These are phyloP conservation scores for Entelurus aequoreus DNA, from an alignment of 2,113 vertebrate genomes.

Conservation along the genomic window DNA sequence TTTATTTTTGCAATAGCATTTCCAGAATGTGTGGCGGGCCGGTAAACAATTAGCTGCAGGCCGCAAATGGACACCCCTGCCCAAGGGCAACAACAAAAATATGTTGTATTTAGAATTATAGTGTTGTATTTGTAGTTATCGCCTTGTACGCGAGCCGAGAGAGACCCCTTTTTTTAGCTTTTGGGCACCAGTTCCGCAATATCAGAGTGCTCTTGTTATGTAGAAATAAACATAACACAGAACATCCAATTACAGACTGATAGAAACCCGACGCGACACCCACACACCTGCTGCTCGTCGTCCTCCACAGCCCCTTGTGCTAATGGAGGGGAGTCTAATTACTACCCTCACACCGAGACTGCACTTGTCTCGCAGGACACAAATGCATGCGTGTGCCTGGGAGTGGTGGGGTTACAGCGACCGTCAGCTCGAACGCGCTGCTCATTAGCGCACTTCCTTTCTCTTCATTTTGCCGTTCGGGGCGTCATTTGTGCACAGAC, in stretches of 20 bases:
- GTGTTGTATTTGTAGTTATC: no score
- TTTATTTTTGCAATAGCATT: no score
- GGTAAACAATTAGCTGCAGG: no score
- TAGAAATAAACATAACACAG: slow-evolving; percentile 38
- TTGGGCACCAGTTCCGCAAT: not conserved
- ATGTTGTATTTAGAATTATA: no score
- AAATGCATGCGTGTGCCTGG: slow-evolving; percentile 39
- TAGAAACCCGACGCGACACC: slow-evolving; percentile 43
- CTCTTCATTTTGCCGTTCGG: slow-evolving; percentile 27
- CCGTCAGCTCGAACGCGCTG: slow-evolving; percentile 54
- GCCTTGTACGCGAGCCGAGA: no score
- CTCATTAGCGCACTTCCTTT: slow-evolving; percentile 65
- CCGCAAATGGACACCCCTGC: no score
- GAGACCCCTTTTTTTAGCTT: not conserved
- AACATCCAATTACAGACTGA: slow-evolving; percentile 34
- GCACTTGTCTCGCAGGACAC: slow-evolving; percentile 52
- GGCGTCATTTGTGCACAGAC: slow-evolving; percentile 22
- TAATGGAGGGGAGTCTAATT: slow-evolving; percentile 83
- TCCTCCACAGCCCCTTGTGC: slow-evolving; percentile 71
- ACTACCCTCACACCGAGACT: slow-evolving; percentile 64
- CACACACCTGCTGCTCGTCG: slow-evolving; percentile 63
- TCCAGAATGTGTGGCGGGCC: no score
- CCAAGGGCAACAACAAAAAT: no score
- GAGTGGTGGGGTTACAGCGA: slow-evolving; percentile 37
- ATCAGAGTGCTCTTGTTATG: slow-evolving; percentile 29